These are phyloP conservation scores for Limnephilus marmoratus DNA, from an alignment of 2,888 invertebrate genomes.

Conservation along the genomic window DNA sequence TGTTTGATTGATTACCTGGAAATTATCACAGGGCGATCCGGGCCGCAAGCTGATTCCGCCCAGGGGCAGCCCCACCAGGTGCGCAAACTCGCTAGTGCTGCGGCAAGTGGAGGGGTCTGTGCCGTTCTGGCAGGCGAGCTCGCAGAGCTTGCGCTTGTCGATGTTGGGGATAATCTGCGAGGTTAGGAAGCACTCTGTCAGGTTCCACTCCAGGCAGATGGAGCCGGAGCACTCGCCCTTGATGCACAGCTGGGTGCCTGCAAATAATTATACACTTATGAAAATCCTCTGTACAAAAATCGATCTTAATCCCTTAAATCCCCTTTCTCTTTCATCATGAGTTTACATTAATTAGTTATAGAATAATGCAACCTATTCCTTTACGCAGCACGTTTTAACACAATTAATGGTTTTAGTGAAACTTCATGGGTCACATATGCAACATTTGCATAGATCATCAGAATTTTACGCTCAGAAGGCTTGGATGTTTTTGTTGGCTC, in stretches of 20 bases:
- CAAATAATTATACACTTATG: conserved; percentile 35
- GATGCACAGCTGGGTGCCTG: conserved; percentile 87
- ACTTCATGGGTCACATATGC: too few species aligned
- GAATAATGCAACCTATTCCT: too few species aligned
- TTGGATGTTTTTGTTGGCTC: too few species aligned
- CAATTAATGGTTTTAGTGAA: too few species aligned
- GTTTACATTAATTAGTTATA: too few species aligned
- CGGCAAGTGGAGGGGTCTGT: conserved; percentile 85
- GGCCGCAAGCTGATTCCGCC: conserved; percentile 93
- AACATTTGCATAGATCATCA: too few species aligned
- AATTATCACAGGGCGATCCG: conserved; percentile 99
- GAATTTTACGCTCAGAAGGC: too few species aligned
- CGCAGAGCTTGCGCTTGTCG: conserved; percentile 92
- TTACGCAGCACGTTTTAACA: too few species aligned
- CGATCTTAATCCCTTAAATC: too few species aligned
- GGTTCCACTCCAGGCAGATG: conserved; percentile 95
- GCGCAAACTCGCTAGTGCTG: conserved; percentile 92
- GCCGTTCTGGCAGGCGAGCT: conserved; percentile 96
- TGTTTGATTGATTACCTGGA: conserved; percentile 80
- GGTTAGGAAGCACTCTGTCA: conserved; percentile 96
- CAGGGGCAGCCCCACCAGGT: conserved; percentile 82
- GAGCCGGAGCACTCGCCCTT: conserved; percentile 96
- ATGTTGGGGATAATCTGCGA: conserved; percentile 85
- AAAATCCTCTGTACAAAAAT: not conserved
- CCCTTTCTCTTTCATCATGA: too few species aligned